Percentiles rank a stretch among this genome's conserved stretches.
phyloP scores from a whole-genome alignment of 2,113 vertebrate species.

The Pituophis catenifer region DNA sequence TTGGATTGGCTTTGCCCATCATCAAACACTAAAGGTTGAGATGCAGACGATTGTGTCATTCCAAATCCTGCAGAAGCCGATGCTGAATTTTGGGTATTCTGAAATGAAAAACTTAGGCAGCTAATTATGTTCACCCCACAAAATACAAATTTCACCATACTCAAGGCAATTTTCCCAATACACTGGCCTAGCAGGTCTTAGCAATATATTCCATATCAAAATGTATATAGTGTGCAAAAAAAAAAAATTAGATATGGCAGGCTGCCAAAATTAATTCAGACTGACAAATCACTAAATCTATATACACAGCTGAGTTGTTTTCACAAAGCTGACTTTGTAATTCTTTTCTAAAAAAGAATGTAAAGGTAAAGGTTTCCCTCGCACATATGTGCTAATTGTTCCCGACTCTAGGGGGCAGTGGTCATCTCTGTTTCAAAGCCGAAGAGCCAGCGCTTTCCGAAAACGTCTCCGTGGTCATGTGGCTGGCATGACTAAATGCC shows the following conservation, averaged over 20 bases:
- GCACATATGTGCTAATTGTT: too few species aligned
- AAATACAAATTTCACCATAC: neutral
- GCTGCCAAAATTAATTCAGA: neutral
- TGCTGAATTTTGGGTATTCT: slow-evolving; percentile 81
- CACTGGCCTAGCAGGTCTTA: neutral
- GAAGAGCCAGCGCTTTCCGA: too few species aligned
- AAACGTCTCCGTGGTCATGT: too few species aligned
- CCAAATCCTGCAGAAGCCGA: slow-evolving; percentile 76
- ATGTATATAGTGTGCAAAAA: neutral
- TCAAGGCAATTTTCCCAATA: neutral
- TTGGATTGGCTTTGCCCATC: slow-evolving; percentile 83
- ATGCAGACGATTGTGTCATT: slow-evolving; percentile 68
- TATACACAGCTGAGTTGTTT: neutral
- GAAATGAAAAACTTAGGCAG: slow-evolving; percentile 57
- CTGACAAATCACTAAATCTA: neutral
- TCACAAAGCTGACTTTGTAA: neutral
- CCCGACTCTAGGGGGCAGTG: too few species aligned
- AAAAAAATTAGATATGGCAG: neutral
- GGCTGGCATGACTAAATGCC: too few species aligned
- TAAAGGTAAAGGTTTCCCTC: too few species aligned
- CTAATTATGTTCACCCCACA: neutral
- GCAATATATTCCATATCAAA: neutral
- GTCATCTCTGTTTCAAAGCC: too few species aligned
- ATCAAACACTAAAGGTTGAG: slow-evolving; percentile 80
- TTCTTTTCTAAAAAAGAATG: neutral